Base-by-base conservation (phyloP, 2,113 vertebrate genomes). In the Sturnira hondurensis region DNA sequence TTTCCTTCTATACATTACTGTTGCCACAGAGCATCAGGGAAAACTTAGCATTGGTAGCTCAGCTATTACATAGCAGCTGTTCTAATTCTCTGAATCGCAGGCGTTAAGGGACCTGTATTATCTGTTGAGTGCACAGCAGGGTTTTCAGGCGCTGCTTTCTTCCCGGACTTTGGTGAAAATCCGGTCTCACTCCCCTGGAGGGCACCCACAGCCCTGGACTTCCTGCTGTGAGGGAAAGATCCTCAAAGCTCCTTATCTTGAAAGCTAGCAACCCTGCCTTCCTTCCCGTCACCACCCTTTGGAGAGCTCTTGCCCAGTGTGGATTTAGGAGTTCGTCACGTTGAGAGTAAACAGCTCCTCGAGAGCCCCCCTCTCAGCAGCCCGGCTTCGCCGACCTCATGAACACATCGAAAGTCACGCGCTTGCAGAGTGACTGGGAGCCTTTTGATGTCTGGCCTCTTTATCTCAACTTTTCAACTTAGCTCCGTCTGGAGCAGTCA, bases 381-480 rank as follows among this genome's bases (percentile, higher is more conserved):
- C 47, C 67, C 24, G 13, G 90, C 92, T 52, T n/a, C 24, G 47
- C 89, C 63, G 73, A 28, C 56, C 83, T 0, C 12, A 41, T 68
- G 84, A 82, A 68, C 28, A 16, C 38, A 2, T 19, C 93, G 85
- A 71, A 20, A 36, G 65, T 28, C 61, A 12, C 24, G 15, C 22
- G 61, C 33, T 54, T 26, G 16, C 38, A 17, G 74, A 36, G 14
- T 22, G 38, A 63, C 77, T 1, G 68, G 61, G n/a, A 56, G 71
- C 82, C 86, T 63, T 97, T 96, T 95, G 95, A 97, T 89, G 94
- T 96, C 22, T 41, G 88, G 36, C 41, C 43, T 92, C 87, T 87
- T 91, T 97, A 92, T 96, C 96, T 89, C 76, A 73, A 6, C 95
- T 89, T 65, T 76, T 77, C 87, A 94, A n/a, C 58, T 92, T 71